These are phyloP conservation scores for Cryptomyrus ogoouensis DNA, from an alignment of 2,113 vertebrate genomes.

Conservation along the genomic window DNA sequence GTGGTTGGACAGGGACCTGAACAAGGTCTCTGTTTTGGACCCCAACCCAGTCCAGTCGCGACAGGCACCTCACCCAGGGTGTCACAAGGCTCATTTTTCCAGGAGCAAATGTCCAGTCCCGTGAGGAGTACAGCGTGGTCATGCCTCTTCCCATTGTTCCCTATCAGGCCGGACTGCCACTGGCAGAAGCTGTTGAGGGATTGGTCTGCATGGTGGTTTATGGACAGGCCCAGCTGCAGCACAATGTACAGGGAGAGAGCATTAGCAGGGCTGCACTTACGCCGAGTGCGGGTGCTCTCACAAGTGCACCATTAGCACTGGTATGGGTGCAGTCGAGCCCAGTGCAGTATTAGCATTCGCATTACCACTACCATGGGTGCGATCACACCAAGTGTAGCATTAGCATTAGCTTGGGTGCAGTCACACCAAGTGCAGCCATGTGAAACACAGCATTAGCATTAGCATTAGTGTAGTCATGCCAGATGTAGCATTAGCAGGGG, in stretches of 20 bases:
- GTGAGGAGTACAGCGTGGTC: conserved; percentile 94
- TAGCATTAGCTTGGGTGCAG: not conserved
- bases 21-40: not conserved
- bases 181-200: conserved; percentile 97
- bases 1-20: not conserved
- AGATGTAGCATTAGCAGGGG: not conserved
- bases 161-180: conserved; percentile 87
- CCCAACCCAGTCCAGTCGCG: not conserved
- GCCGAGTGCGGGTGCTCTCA: not conserved
- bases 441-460: not conserved
- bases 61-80: conserved; percentile 74
- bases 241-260: conserved; percentile 14
- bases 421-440: not conserved
- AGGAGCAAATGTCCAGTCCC: conserved; percentile 94
- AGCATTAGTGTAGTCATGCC: not conserved
- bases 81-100: conserved; percentile 98
- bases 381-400: not conserved
- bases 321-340: not conserved
- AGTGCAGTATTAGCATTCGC: not conserved
- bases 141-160: conserved; percentile 85
- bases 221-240: conserved; percentile 74
- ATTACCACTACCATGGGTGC: not conserved
- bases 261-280: not conserved
- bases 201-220: conserved; percentile 93
- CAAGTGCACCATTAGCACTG: not conserved